Evolutionary conservation across 2,113 vertebrate species (phyloP), one percentile per base, ranked within the genome.

Genomic region (Rhinichthys klamathensis): DNA sequence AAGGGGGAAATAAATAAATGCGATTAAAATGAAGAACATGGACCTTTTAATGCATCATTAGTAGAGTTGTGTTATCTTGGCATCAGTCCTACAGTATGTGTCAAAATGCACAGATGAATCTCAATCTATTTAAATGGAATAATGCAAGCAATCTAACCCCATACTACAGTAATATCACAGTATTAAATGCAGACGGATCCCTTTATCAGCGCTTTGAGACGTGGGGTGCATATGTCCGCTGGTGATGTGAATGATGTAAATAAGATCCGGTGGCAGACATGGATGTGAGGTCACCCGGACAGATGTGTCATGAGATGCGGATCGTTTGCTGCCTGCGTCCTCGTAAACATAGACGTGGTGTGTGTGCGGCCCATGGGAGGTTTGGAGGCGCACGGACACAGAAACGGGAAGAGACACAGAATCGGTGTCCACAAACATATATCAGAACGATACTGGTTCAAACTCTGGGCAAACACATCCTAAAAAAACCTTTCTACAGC

Each of bases 331-430:
- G 82, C 69, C 70, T 67, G 60, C 41, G 74, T 88, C 84, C 80
- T 88, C 18, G 23, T 86, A 84, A 69, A 88, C 86, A 88, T 88
- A 88, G 75, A 38, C 30, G 4, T 27, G 67, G n/a, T n/a, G 85
- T 88, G 80, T 87, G 80, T 58, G 65, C 0, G 46, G 72, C 44
- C 46, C 32, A 46, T 69, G 65, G 83, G 77, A 58, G 3, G 21
- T 72, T 44, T 44, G 35, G 67, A 51, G 23, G 11, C 21, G 12
- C n/a, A 67, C 23, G 18, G 61, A 80, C 38, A 83, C 58, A 30
- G 11, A 58, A 27, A 56, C 0, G 13, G 35, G 4, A 4, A n/a
- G 73, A 25, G 41, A n/a, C n/a, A 27, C 3, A 35, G 35, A 12
- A 51, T 44, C 18, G 16, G 25, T 6, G 27, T 76, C 56, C 30